phyloP scores from a whole-genome alignment of 2,113 vertebrate species.

The Opisthocomus hoazin region DNA sequence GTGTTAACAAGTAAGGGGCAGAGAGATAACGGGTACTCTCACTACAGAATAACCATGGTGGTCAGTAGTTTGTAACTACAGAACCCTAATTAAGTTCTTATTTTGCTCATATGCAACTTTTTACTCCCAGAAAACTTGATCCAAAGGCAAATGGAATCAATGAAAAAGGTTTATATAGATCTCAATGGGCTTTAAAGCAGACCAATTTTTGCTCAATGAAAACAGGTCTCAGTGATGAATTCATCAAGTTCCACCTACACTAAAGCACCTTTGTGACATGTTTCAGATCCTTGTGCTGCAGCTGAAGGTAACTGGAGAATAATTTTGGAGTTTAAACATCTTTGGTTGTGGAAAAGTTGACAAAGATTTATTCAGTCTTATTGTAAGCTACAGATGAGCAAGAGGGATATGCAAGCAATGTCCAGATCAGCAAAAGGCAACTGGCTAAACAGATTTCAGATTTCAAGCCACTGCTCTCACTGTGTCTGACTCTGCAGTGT shows the following conservation, averaged over 20 bases:
- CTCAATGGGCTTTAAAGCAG: not conserved
- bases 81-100: not conserved
- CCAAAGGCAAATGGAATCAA: not conserved
- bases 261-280: not conserved
- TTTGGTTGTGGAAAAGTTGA: not conserved
- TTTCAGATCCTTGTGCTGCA: not conserved
- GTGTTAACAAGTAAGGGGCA: not conserved
- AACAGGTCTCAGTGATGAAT: not conserved
- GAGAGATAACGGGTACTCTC: not conserved
- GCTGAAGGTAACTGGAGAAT: not conserved
- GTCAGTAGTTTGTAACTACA: not conserved
- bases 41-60: not conserved
- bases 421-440: not conserved
- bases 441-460: not conserved
- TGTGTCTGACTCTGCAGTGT: not conserved
- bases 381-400: not conserved
- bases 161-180: not conserved
- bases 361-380: not conserved
- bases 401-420: not conserved
- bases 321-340: not conserved
- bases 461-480: not conserved
- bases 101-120: not conserved
- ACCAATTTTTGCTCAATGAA: not conserved
- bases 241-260: not conserved
- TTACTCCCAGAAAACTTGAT: not conserved